Conservation (phyloP, 2,888 invertebrate species). For the Chymomyza fuscimana region DNA sequence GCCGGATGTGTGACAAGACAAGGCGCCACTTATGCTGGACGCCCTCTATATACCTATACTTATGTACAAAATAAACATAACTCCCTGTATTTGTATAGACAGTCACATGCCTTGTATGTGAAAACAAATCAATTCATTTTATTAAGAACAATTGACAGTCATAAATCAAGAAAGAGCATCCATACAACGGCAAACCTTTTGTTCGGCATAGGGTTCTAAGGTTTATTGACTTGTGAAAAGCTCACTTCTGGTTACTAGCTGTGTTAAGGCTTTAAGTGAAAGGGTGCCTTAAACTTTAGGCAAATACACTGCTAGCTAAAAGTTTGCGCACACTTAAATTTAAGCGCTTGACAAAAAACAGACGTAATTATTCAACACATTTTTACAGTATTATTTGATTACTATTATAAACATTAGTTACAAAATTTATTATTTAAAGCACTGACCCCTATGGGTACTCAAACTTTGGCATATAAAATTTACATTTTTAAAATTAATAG, state of each 20-base stretch:
- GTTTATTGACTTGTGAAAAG: slow-evolving; percentile 21
- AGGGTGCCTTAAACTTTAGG: background rate
- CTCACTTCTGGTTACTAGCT: slow-evolving; percentile 10
- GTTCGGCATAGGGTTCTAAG: slow-evolving; percentile 33
- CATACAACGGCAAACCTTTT: background rate
- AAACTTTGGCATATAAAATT: no score
- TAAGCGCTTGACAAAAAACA: no score
- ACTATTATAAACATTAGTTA: no score
- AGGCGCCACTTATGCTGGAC: background rate
- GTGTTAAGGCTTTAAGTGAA: slow-evolving; percentile 7
- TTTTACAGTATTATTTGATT: no score
- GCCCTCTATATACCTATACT: no score
- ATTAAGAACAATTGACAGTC: slow-evolving; percentile 64
- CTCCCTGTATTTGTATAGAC: background rate
- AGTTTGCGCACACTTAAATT: no score
- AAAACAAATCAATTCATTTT: slow-evolving; percentile 70
- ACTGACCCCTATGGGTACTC: no score
- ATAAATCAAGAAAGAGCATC: background rate
- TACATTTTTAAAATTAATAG: no score
- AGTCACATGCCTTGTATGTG: slow-evolving; percentile 45
- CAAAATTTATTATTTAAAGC: no score
- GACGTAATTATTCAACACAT: no score
- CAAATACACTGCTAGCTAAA: no score
- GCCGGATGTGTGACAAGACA: slow-evolving; percentile 20
- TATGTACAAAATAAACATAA: background rate